These are phyloP conservation scores for Eulacestoma nigropectus DNA, from an alignment of 2,113 vertebrate species.

Conservation along the genomic window DNA sequence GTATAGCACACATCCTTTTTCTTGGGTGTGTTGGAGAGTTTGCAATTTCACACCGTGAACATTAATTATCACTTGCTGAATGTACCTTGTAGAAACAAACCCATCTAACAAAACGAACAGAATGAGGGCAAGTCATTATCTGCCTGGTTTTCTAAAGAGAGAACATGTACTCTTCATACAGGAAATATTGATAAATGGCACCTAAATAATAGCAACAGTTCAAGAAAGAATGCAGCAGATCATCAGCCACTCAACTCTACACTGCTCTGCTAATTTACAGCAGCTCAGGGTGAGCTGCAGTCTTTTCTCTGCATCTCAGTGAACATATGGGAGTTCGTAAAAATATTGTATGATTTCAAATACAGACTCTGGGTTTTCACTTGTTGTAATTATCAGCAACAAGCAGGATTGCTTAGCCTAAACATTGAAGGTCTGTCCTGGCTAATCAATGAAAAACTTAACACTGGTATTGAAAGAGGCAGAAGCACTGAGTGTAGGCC, in stretches of 20 bases:
- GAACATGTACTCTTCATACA: neutral
- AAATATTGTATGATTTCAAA: neutral
- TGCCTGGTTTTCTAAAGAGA: neutral
- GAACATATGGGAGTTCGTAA: neutral
- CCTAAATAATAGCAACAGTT: neutral
- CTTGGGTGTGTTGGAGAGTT: neutral
- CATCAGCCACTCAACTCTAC: neutral
- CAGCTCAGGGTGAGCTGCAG: neutral
- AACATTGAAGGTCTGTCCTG: neutral
- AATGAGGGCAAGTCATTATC: neutral
- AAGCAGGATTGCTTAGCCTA: neutral
- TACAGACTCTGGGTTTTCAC: neutral
- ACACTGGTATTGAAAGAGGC: neutral
- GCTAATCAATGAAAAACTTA: neutral
- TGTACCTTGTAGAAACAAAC: neutral
- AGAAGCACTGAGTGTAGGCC: neutral
- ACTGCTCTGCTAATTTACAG: neutral
- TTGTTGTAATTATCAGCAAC: neutral
- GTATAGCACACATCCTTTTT: neutral
- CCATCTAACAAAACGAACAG: neutral
- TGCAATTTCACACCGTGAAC: neutral
- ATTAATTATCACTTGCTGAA: conserved; percentile 9
- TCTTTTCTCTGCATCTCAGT: neutral
- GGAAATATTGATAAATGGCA: neutral
- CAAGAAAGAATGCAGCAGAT: neutral